phyloP scores from a whole-genome alignment of 2,113 vertebrate genomes.

The Heterochromis multidens region DNA sequence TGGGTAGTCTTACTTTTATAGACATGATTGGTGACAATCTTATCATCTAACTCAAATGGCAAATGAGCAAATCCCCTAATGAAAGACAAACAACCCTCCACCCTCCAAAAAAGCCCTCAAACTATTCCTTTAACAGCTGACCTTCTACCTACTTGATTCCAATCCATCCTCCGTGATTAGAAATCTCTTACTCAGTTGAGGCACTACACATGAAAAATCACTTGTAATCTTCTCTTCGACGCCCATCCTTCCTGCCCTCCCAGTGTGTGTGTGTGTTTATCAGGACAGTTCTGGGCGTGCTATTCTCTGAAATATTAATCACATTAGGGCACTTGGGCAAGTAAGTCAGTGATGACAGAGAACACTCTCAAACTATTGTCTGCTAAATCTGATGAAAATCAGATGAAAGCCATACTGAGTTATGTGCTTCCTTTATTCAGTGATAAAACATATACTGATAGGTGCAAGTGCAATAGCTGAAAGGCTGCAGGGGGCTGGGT shows the following conservation, averaged over 20 bases:
- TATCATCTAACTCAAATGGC: neutral
- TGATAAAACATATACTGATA: neutral
- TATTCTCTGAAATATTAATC: slow-evolving; percentile 11
- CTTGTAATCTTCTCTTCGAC: slow-evolving; percentile 4
- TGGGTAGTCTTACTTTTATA: neutral
- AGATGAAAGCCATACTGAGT: neutral
- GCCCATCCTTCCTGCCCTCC: slow-evolving; percentile 48
- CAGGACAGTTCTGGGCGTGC: slow-evolving; percentile 9
- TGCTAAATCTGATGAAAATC: neutral
- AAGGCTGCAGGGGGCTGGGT: neutral
- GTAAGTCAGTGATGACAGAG: neutral
- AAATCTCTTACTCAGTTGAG: neutral
- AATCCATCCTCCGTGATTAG: neutral
- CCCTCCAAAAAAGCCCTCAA: neutral
- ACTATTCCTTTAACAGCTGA: neutral
- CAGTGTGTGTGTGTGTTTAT: neutral
- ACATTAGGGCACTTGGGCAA: neutral
- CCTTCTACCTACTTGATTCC: neutral
- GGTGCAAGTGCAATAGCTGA: neutral
- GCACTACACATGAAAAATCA: neutral
- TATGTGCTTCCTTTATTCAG: neutral
- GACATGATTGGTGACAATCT: neutral
- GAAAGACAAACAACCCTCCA: neutral
- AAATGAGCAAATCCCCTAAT: neutral
- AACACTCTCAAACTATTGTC: neutral